These are phyloP conservation scores for Myotis pilosus DNA, from an alignment of 2,797 vertebrate genomes.

Conservation along the genomic window DNA sequence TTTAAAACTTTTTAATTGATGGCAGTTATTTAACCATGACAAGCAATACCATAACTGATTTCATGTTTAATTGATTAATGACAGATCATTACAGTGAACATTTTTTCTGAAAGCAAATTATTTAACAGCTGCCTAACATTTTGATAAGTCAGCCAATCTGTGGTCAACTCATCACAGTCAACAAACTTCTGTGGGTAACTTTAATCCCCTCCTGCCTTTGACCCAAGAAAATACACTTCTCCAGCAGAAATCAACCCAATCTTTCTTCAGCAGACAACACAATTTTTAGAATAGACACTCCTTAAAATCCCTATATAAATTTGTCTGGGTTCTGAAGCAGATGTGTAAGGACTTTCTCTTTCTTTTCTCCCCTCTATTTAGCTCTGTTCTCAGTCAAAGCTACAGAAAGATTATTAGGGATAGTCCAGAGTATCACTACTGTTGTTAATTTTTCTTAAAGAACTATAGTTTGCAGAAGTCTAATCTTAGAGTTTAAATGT, in stretches of 20 bases:
- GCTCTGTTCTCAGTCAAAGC: neutral
- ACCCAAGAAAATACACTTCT: neutral
- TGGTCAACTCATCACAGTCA: neutral
- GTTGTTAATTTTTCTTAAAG: neutral
- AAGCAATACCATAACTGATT: neutral
- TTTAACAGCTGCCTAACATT: neutral
- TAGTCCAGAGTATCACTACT: neutral
- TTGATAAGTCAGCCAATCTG: neutral
- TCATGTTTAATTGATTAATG: neutral
- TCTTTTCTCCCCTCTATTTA: neutral
- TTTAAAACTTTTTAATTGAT: slow-evolving; percentile 20
- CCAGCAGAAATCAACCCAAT: neutral
- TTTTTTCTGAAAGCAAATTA: slow-evolving; percentile 32
- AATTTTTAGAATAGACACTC: neutral
- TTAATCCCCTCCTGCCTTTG: neutral
- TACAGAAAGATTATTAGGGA: neutral
- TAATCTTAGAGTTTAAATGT: neutral
- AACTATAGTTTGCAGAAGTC: neutral
- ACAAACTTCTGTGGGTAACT: neutral
- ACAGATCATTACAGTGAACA: neutral
- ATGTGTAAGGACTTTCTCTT: neutral
- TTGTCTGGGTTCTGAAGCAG: neutral
- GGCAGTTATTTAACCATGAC: neutral
- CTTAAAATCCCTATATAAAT: neutral
- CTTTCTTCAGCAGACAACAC: neutral